phyloP scores from a whole-genome alignment of 2,113 vertebrate species.

The Zapornia atra region DNA sequence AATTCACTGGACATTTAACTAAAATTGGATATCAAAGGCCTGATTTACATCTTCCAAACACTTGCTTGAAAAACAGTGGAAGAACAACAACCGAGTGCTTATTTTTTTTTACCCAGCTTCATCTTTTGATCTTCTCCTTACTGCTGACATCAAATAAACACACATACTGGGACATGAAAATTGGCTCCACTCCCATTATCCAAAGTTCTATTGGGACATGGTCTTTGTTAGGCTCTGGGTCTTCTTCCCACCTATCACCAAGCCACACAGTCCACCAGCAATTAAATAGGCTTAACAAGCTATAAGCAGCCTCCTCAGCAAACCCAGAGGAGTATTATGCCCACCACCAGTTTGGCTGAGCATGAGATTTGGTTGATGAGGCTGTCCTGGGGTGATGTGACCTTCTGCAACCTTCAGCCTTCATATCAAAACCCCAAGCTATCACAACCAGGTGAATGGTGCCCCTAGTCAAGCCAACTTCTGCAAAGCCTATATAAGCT shows the following conservation, averaged over 20 bases:
- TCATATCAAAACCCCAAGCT: neutral
- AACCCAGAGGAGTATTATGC: fast-evolving
- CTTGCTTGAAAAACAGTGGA: neutral
- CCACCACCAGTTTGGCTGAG: fast-evolving
- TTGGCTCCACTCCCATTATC: neutral
- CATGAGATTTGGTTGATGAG: fast-evolving
- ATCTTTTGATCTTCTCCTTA: slow-evolving; percentile 32
- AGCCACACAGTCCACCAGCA: neutral
- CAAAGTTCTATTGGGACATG: neutral
- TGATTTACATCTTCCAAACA: slow-evolving; percentile 36
- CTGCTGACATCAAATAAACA: slow-evolving; percentile 39
- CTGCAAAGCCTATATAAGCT: neutral
- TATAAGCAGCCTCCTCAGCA: neutral
- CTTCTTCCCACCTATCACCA: neutral
- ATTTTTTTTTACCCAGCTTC: neutral
- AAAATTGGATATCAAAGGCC: slow-evolving; percentile 49
- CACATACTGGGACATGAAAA: neutral
- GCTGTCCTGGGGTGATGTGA: neutral
- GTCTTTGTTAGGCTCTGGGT: neutral
- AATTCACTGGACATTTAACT: slow-evolving; percentile 3
- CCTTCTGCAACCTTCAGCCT: neutral
- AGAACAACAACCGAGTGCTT: neutral
- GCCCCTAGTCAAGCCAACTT: neutral
- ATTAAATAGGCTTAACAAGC: neutral
- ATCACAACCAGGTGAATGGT: neutral